A percentile compares a stretch with the other conserved stretches of the same genome.
phyloP scores from a whole-genome alignment of 2,888 invertebrate species.

The Tachystola acroxantha region DNA sequence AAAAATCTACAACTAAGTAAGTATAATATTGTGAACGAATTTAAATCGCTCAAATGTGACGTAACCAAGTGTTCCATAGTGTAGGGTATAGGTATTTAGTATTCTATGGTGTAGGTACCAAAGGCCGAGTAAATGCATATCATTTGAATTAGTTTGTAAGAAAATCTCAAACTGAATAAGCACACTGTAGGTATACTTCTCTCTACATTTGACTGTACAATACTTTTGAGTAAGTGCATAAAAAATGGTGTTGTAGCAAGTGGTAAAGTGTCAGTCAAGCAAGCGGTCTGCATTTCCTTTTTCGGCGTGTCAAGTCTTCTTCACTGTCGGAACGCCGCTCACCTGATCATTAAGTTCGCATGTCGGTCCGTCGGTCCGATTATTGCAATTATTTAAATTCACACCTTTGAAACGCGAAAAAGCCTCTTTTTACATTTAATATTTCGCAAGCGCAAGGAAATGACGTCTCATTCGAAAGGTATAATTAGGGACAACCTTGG shows the following conservation, averaged over 20 bases:
- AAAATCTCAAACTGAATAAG: too few species aligned
- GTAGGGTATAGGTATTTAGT: too few species aligned
- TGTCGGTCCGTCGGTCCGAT: slow-evolving; percentile 61
- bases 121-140: too few species aligned
- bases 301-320: slow-evolving; percentile 49
- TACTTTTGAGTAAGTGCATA: too few species aligned
- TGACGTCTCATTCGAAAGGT: slow-evolving; percentile 77
- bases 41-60: too few species aligned
- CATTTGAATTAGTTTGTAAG: too few species aligned
- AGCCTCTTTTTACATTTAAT: slow-evolving; percentile 71
- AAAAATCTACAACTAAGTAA: too few species aligned
- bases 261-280: slow-evolving; percentile 1
- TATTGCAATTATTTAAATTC: slow-evolving; percentile 79
- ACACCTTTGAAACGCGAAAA: slow-evolving; percentile 73
- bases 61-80: too few species aligned
- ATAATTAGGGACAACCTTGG: slow-evolving; percentile 73
- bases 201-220: too few species aligned
- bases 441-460: slow-evolving; percentile 73
- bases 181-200: too few species aligned
- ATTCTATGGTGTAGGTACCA: too few species aligned
- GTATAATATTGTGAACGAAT: too few species aligned
- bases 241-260: not conserved
- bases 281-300: slow-evolving; percentile 21
- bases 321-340: slow-evolving; percentile 32
- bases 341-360: slow-evolving; percentile 71